These are phyloP conservation scores for Folsomia manolachei DNA, from an alignment of 2,888 invertebrate species.

Conservation along the genomic window DNA sequence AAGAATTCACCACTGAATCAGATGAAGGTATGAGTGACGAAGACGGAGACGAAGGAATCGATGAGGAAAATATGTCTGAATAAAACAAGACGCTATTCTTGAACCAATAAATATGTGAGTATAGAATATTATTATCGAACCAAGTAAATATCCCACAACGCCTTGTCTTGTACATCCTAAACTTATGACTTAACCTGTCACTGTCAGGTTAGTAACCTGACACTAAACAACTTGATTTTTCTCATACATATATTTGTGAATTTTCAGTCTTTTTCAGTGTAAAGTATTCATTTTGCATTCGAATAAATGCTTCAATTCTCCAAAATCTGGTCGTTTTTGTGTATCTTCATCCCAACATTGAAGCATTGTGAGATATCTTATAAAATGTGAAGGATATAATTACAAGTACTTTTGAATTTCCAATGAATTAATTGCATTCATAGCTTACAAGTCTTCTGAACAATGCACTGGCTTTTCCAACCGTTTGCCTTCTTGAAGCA, in stretches of 20 bases:
- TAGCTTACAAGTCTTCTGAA: conserved; percentile 12
- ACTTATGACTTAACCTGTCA: no score
- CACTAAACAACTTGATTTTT: no score
- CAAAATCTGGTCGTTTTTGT: conserved; percentile 24
- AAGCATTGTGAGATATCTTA: conserved; percentile 26
- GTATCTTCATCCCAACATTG: conserved; percentile 26
- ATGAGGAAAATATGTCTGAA: conserved; percentile 51
- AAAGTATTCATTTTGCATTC: conserved; percentile 7
- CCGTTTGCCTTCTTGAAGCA: background rate
- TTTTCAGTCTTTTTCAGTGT: no score
- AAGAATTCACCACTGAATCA: conserved; percentile 68
- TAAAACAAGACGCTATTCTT: conserved; percentile 15
- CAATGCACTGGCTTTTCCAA: conserved; percentile 10
- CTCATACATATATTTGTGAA: no score
- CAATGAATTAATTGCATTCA: background rate
- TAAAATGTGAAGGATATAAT: background rate
- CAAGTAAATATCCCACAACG: no score
- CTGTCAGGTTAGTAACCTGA: no score
- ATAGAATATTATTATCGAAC: no score
- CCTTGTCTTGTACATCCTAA: no score
- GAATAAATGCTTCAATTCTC: conserved; percentile 18
- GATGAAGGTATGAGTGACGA: conserved; percentile 61
- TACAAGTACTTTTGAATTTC: background rate
- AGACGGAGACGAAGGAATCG: conserved; percentile 57
- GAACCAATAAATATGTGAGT: no score